A percentile compares a stretch with the other conserved stretches of the same genome.
These are phyloP conservation scores for Penaeus indicus DNA, from an alignment of 1,140 invertebrate genomes.

Conservation along the genomic window DNA sequence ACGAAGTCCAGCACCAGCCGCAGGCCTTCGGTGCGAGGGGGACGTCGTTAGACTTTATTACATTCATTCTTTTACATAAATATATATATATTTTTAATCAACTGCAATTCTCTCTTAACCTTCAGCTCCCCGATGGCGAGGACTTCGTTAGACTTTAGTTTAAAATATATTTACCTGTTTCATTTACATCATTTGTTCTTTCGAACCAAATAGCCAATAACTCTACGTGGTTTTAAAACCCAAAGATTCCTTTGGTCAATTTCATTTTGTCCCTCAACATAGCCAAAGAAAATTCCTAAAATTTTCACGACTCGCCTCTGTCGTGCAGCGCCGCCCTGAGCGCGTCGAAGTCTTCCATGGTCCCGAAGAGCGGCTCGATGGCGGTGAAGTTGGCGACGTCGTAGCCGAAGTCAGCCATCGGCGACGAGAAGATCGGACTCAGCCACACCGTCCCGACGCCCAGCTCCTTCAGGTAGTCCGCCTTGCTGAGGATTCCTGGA, in stretches of 20 bases:
- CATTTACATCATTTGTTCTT: background rate
- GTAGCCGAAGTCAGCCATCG: slow-evolving; percentile 78
- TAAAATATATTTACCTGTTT: background rate
- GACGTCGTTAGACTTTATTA: no score
- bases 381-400: slow-evolving; percentile 82
- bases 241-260: background rate
- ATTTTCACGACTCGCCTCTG: slow-evolving; percentile 65
- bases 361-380: slow-evolving; percentile 81
- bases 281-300: background rate
- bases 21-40: slow-evolving; percentile 72
- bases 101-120: no score
- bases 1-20: slow-evolving; percentile 86
- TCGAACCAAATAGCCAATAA: background rate
- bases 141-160: no score
- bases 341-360: slow-evolving; percentile 79
- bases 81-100: no score
- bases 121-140: slow-evolving; percentile 72
- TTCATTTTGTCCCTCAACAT: background rate
- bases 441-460: slow-evolving; percentile 76
- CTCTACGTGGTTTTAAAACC: background rate
- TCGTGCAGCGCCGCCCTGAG: slow-evolving; percentile 72
- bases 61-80: no score
- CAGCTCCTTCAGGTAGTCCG: slow-evolving; percentile 71
- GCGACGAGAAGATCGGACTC: slow-evolving; percentile 79
- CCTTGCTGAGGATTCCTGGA: slow-evolving; percentile 68